These are phyloP conservation scores for Clunio marinus DNA, from an alignment of 2,888 invertebrate species.

Conservation along the genomic window DNA sequence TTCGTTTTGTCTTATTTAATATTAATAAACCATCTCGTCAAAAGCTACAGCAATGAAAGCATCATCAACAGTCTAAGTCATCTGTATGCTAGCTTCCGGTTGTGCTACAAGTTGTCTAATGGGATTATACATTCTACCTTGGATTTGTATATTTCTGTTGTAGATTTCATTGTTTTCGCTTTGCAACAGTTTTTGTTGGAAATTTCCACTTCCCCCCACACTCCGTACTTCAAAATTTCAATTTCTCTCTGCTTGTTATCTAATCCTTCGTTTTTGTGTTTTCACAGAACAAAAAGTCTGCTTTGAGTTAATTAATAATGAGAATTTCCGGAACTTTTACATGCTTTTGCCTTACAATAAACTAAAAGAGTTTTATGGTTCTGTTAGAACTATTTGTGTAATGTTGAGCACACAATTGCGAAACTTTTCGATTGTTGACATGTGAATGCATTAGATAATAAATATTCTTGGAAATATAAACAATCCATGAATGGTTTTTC, in stretches of 20 bases:
- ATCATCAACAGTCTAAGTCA: slow-evolving; percentile 7
- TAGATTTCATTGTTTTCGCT: neutral
- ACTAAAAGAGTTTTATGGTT: too few relatives aligned
- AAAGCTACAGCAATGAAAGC: neutral
- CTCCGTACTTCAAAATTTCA: neutral
- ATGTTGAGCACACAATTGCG: too few relatives aligned
- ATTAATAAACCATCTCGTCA: slow-evolving; percentile 7
- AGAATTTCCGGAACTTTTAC: slow-evolving; percentile 1
- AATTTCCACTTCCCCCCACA: too few relatives aligned
- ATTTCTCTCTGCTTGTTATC: neutral
- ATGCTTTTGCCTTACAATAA: too few relatives aligned
- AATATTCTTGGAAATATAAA: too few relatives aligned
- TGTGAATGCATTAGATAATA: too few relatives aligned
- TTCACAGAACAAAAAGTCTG: slow-evolving; percentile 2
- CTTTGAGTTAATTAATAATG: slow-evolving; percentile 3
- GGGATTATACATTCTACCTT: neutral
- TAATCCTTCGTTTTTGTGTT: neutral
- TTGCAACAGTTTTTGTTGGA: too few relatives aligned
- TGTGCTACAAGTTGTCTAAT: neutral
- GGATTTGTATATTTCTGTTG: neutral
- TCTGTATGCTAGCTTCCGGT: neutral
- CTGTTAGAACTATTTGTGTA: too few relatives aligned
- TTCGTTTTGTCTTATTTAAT: neutral
- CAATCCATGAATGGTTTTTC: too few relatives aligned
- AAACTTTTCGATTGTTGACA: too few relatives aligned